These are phyloP conservation scores for Lasioglossum malachurum DNA, from an alignment of 2,888 invertebrate species.

Conservation along the genomic window DNA sequence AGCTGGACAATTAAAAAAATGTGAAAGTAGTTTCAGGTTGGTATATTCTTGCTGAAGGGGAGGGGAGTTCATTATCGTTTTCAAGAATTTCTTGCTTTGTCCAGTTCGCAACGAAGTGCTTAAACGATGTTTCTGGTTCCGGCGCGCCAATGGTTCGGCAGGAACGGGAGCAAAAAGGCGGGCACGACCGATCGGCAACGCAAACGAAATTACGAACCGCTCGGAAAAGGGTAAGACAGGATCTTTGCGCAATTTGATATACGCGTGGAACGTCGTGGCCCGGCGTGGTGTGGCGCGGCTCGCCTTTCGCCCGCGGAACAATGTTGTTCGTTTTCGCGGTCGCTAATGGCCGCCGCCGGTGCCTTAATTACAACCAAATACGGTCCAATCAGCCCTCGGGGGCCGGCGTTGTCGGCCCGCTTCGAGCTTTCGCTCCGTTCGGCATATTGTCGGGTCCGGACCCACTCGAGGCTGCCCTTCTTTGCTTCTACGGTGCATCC, in stretches of 20 bases:
- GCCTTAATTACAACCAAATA: constrained; percentile 81
- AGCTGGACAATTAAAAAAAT: not conserved
- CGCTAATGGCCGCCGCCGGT: constrained; percentile 78
- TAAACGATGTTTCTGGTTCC: not conserved
- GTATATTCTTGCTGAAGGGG: not conserved
- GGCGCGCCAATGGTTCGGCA: not conserved
- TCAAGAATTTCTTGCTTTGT: not conserved
- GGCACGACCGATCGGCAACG: not conserved
- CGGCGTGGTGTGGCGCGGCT: constrained; percentile 37
- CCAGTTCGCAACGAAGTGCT: not conserved
- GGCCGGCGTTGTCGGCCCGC: constrained; percentile 58
- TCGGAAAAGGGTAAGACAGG: constrained; percentile 38
- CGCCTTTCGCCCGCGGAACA: constrained; percentile 70
- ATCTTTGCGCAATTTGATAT: constrained; percentile 73
- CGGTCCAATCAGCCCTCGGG: constrained; percentile 77
- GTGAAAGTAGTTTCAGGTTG: not conserved
- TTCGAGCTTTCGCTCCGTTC: constrained; percentile 53
- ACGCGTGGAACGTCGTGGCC: constrained; percentile 61
- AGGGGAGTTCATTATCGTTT: not conserved
- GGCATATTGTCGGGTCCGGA: constrained; percentile 53
- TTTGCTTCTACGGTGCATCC: constrained; percentile 40
- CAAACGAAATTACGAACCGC: not conserved
- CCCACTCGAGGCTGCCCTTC: constrained; percentile 32
- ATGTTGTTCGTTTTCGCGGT: constrained; percentile 77
- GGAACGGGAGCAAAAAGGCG: constrained; percentile 3